phyloP scores from a whole-genome alignment of 1,140 invertebrate species.

The Meteorus sp. region DNA sequence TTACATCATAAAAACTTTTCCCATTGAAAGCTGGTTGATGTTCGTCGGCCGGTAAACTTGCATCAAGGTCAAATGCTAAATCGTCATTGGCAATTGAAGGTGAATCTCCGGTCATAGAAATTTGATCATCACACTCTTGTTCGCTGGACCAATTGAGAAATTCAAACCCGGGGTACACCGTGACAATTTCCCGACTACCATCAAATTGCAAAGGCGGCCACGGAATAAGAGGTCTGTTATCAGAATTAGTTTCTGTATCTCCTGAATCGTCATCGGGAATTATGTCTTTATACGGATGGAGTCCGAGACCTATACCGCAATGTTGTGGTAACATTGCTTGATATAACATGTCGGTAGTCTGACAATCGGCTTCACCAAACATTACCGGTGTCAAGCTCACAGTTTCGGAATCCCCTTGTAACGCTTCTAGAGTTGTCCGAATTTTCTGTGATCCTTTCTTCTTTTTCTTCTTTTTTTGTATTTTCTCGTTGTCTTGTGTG shows the following conservation, averaged over 20 bases:
- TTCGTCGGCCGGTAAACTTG: slow-evolving; percentile 38
- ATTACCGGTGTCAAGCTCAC: slow-evolving; percentile 38
- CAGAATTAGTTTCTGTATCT: not conserved
- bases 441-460: slow-evolving; percentile 43
- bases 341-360: slow-evolving; percentile 48
- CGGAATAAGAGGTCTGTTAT: not conserved
- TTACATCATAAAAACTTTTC: slow-evolving; percentile 32
- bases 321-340: slow-evolving; percentile 44
- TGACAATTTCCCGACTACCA: slow-evolving; percentile 29
- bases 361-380: slow-evolving; percentile 42
- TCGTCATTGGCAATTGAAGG: slow-evolving; percentile 5
- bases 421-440: slow-evolving; percentile 48
- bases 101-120: not conserved
- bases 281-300: slow-evolving; percentile 38
- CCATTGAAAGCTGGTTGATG: slow-evolving; percentile 21
- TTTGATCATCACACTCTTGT: slow-evolving; percentile 26
- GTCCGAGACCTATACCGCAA: slow-evolving; percentile 35
- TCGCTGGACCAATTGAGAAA: slow-evolving; percentile 42
- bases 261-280: slow-evolving; percentile 29
- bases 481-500: slow-evolving; percentile 36
- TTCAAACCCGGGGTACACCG: slow-evolving; percentile 37
- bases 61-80: slow-evolving; percentile 48
- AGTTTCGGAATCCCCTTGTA: slow-evolving; percentile 51
- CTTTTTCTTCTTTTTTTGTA: slow-evolving; percentile 45
- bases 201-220: slow-evolving; percentile 25